These are phyloP conservation scores for Suncus etruscus DNA, from an alignment of 2,113 vertebrate genomes.

Conservation along the genomic window DNA sequence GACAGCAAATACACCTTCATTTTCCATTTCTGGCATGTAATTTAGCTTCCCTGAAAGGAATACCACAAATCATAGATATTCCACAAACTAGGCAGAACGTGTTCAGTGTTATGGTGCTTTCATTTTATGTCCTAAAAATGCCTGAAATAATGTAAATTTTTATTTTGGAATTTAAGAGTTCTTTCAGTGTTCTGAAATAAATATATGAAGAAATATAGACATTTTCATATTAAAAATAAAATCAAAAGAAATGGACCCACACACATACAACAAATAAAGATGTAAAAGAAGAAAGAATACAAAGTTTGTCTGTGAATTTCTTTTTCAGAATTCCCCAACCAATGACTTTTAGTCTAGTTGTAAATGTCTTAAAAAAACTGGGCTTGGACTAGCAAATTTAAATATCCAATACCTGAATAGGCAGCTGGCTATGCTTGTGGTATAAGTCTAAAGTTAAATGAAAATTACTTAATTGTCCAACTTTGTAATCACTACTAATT, in stretches of 20 bases:
- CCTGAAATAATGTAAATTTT: slow-evolving; percentile 51
- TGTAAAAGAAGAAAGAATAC: slow-evolving; percentile 41
- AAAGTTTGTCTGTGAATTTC: not conserved
- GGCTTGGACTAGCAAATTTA: not conserved
- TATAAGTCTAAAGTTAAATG: slow-evolving; percentile 15
- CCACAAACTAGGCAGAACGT: not conserved
- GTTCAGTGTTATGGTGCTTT: slow-evolving; percentile 12
- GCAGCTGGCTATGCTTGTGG: not conserved
- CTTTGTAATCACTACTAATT: not conserved
- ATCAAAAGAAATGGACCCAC: not conserved
- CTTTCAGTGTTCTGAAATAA: slow-evolving; percentile 9
- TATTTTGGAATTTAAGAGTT: slow-evolving; percentile 41
- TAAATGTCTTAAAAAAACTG: not conserved
- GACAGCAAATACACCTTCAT: not conserved
- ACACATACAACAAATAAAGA: not conserved
- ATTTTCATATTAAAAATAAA: slow-evolving; percentile 44
- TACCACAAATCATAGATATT: not conserved
- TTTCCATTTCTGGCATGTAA: not conserved
- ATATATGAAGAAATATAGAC: not conserved
- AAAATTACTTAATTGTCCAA: slow-evolving; percentile 30
- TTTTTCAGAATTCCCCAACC: slow-evolving; percentile 5
- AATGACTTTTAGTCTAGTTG: not conserved
- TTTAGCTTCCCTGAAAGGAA: not conserved
- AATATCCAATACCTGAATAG: not conserved
- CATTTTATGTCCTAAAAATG: slow-evolving; percentile 3